These are phyloP conservation scores for Eueides isabella DNA, from an alignment of 1,140 invertebrate species.

Conservation along the genomic window DNA sequence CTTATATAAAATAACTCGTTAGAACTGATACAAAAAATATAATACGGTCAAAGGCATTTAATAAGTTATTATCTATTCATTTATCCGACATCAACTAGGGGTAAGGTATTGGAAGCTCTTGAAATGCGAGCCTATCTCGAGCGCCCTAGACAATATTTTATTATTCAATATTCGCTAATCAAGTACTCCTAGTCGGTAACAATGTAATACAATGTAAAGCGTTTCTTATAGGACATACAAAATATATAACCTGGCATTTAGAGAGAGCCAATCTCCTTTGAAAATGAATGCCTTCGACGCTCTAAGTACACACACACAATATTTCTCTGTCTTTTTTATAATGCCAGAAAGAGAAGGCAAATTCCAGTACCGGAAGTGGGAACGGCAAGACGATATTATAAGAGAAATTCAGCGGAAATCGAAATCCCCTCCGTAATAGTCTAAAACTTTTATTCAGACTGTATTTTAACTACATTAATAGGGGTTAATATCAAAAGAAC, in stretches of 20 bases:
- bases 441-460: conserved; percentile 3
- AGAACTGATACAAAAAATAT: too few species aligned
- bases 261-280: conserved; percentile 34
- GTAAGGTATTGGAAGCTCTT: neutral
- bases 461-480: neutral
- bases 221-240: neutral
- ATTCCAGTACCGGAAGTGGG: conserved; percentile 44
- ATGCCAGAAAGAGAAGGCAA: conserved; percentile 32
- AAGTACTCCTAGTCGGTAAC: neutral
- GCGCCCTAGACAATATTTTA: conserved; percentile 6
- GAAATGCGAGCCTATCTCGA: conserved; percentile 1
- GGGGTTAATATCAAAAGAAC: neutral
- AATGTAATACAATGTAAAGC: conserved; percentile 4
- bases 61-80: neutral
- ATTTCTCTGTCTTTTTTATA: conserved; percentile 30
- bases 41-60: neutral
- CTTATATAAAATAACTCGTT: too few species aligned
- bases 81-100: neutral
- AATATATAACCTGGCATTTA: conserved; percentile 21
- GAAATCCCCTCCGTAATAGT: conserved; percentile 38
- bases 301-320: conserved; percentile 22
- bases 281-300: conserved; percentile 32
- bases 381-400: conserved; percentile 51
- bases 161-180: conserved; percentile 12
- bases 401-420: conserved; percentile 50